These are phyloP conservation scores for Coptotermes formosanus DNA, from an alignment of 1,140 invertebrate species.

Conservation along the genomic window DNA sequence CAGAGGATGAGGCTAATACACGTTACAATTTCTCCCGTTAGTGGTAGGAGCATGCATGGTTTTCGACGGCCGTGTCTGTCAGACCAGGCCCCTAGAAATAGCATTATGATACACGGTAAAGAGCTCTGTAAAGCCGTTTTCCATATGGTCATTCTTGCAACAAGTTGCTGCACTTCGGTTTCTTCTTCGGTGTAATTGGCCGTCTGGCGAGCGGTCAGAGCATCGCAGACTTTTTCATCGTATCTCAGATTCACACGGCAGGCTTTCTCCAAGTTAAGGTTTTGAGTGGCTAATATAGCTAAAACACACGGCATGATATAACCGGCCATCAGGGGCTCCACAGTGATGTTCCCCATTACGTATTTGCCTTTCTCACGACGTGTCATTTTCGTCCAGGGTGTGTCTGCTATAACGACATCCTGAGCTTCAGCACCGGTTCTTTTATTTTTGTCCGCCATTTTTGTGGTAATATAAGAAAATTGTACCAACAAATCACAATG, in stretches of 20 bases:
- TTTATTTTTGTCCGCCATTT: background rate
- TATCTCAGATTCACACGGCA: conserved; percentile 76
- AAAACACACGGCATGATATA: conserved; percentile 78
- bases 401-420: background rate
- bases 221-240: conserved; percentile 67
- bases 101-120: conserved; percentile 69
- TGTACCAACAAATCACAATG: too few relatives aligned
- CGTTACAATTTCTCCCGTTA: conserved; percentile 75
- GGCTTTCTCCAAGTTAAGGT: conserved; percentile 80
- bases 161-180: conserved; percentile 70
- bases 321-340: conserved; percentile 74
- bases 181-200: conserved; percentile 69
- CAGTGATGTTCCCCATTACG: conserved; percentile 62
- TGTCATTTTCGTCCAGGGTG: background rate
- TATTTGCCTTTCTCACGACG: conserved; percentile 32
- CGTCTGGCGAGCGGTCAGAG: conserved; percentile 65
- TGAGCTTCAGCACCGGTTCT: background rate
- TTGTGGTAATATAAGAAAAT: too few relatives aligned
- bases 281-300: conserved; percentile 73
- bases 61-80: conserved; percentile 73
- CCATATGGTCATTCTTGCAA: conserved; percentile 76
- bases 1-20: conserved; percentile 74
- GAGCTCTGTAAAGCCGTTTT: conserved; percentile 74
- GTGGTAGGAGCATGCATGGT: conserved; percentile 79
- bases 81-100: conserved; percentile 78